Percentiles rank a stretch among this genome's conserved stretches.
Evolutionary conservation across 2,888 invertebrate genomes (phyloP).

Genomic region (Ceraclea dissimilis): DNA sequence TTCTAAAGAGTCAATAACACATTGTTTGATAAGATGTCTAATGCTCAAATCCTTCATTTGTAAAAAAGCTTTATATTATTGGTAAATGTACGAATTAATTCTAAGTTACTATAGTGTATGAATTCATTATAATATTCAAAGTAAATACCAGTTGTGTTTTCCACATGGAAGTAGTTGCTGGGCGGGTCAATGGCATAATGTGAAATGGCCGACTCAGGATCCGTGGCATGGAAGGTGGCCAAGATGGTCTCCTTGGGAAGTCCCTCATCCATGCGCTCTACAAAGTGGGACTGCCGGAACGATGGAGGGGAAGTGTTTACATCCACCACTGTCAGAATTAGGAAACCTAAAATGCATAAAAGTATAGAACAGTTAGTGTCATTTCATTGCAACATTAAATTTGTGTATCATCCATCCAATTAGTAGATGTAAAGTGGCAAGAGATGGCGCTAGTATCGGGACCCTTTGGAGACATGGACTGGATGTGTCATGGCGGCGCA

Average conservation of each 20-base stretch:
- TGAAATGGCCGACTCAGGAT: slow-evolving; percentile 76
- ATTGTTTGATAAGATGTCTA: too few species aligned
- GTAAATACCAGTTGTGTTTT: slow-evolving; percentile 65
- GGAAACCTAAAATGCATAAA: slow-evolving; percentile 40
- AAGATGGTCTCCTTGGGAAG: slow-evolving; percentile 73
- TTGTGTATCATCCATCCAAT: too few species aligned
- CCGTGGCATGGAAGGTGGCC: slow-evolving; percentile 69
- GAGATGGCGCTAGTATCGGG: too few species aligned
- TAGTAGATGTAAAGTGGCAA: too few species aligned
- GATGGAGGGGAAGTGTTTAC: slow-evolving; percentile 61
- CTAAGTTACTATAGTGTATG: not conserved
- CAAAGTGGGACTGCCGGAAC: slow-evolving; percentile 41
- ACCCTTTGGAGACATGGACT: too few species aligned
- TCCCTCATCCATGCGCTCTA: slow-evolving; percentile 62
- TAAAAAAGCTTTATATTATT: not conserved
- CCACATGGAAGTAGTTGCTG: slow-evolving; percentile 70
- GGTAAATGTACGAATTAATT: not conserved
- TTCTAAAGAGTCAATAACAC: too few species aligned
- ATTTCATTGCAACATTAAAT: too few species aligned
- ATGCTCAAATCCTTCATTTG: not conserved
- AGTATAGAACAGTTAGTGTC: too few species aligned
- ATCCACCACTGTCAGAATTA: slow-evolving; percentile 62
- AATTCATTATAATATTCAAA: not conserved
- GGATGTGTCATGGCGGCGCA: too few species aligned
- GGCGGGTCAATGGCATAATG: slow-evolving; percentile 63